phyloP scores from a whole-genome alignment of 2,888 invertebrate genomes.

The Podotricha telesiphe region DNA sequence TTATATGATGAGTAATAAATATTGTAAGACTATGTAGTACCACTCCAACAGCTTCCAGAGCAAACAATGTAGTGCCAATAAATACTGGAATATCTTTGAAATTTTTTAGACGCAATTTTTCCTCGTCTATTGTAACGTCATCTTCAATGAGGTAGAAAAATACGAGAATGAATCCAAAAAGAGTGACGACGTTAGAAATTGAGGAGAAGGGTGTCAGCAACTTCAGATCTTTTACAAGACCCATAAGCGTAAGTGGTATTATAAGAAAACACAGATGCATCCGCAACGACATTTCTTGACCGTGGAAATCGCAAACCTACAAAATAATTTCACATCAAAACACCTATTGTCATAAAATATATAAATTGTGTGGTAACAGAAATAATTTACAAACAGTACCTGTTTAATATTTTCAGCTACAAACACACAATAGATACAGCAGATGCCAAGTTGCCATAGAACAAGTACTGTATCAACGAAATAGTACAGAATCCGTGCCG shows the following conservation, averaged over 20 bases:
- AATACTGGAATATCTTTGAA: slow-evolving; percentile 87
- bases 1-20: not conserved
- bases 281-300: slow-evolving; percentile 65
- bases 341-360: too few species aligned
- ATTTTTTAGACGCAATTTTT: slow-evolving; percentile 75
- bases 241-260: slow-evolving; percentile 85
- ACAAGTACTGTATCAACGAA: slow-evolving; percentile 86
- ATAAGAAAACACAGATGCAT: slow-evolving; percentile 84
- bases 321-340: slow-evolving; percentile 13
- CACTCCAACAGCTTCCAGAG: slow-evolving; percentile 91
- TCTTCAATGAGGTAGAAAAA: slow-evolving; percentile 88
- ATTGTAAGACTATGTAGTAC: slow-evolving; percentile 59
- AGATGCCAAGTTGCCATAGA: slow-evolving; percentile 93
- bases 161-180: slow-evolving; percentile 88
- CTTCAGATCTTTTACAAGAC: slow-evolving; percentile 88
- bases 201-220: slow-evolving; percentile 91
- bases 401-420: slow-evolving; percentile 87
- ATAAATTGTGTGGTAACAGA: not conserved
- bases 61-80: slow-evolving; percentile 94
- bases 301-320: slow-evolving; percentile 79
- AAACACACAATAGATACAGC: slow-evolving; percentile 93
- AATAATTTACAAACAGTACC: slow-evolving; percentile 55
- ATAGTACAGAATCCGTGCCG: slow-evolving; percentile 74
- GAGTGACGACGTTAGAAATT: slow-evolving; percentile 89
- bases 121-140: slow-evolving; percentile 78